Percentiles rank a stretch among this genome's conserved stretches.
These are phyloP conservation scores for Charina bottae DNA, from an alignment of 2,113 vertebrate genomes.

Conservation along the genomic window DNA sequence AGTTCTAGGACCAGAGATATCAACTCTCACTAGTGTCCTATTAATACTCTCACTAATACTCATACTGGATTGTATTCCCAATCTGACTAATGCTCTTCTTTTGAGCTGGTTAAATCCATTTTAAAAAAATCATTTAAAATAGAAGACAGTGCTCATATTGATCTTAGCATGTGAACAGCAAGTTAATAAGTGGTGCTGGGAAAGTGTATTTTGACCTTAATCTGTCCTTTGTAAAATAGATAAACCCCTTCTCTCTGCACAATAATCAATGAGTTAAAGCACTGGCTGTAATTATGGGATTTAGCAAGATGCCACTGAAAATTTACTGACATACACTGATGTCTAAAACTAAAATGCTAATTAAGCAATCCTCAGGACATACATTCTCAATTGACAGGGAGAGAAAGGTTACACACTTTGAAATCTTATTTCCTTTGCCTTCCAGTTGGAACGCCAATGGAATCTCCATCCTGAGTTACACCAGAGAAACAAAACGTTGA, in stretches of 20 bases:
- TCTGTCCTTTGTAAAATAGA: neutral
- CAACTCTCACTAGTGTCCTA: neutral
- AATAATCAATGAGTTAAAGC: neutral
- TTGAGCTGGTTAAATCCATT: neutral
- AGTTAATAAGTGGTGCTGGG: neutral
- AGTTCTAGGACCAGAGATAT: neutral
- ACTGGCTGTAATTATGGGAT: neutral
- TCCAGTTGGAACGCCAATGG: neutral
- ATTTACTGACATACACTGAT: neutral
- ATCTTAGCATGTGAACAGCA: neutral
- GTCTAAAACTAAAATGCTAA: neutral
- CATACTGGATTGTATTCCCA: neutral
- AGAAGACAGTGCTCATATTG: neutral
- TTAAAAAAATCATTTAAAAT: neutral
- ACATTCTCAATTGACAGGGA: neutral
- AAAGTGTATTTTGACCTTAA: neutral
- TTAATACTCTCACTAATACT: neutral
- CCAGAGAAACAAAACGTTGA: neutral
- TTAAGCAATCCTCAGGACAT: neutral
- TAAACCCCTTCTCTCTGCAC: neutral
- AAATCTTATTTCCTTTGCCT: neutral
- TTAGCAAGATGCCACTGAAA: neutral
- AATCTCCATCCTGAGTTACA: neutral
- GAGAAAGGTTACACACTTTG: neutral
- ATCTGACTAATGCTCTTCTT: neutral